Conservation (phyloP, 2,888 invertebrate genomes). For the Adelognathus sp. region DNA sequence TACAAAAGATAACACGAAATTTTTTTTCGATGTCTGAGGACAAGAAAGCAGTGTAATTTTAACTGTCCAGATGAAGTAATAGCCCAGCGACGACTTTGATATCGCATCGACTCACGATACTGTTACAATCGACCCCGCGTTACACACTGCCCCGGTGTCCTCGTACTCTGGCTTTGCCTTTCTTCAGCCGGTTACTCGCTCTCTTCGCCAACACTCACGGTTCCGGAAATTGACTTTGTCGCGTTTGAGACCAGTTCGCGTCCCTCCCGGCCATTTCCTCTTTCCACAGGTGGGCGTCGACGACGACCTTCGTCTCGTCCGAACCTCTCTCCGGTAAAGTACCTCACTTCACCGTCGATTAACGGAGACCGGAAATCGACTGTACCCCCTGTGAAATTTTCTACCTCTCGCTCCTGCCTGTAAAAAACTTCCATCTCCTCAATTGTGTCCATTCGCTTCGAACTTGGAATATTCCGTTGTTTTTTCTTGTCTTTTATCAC, state of each 20-base stretch:
- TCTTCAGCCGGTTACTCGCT: no score
- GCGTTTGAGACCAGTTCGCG: slow-evolving; percentile 38
- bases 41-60: not conserved
- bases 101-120: no score
- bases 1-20: no score
- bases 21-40: no score
- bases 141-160: no score
- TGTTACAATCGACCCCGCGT: no score
- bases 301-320: slow-evolving; percentile 49
- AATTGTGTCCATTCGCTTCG: not conserved
- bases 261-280: slow-evolving; percentile 22
- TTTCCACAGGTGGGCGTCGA: slow-evolving; percentile 55
- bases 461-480: not conserved
- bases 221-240: slow-evolving; percentile 66
- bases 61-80: no score
- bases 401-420: not conserved
- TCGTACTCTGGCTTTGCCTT: no score
- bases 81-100: no score
- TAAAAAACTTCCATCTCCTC: not conserved
- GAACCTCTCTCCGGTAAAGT: slow-evolving; percentile 21
- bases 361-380: slow-evolving; percentile 56
- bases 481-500: not conserved
- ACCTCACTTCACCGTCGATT: slow-evolving; percentile 27
- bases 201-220: no score
- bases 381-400: slow-evolving; percentile 10